phyloP scores from a whole-genome alignment of 2,888 invertebrate genomes.

The Carabus problematicus region DNA sequence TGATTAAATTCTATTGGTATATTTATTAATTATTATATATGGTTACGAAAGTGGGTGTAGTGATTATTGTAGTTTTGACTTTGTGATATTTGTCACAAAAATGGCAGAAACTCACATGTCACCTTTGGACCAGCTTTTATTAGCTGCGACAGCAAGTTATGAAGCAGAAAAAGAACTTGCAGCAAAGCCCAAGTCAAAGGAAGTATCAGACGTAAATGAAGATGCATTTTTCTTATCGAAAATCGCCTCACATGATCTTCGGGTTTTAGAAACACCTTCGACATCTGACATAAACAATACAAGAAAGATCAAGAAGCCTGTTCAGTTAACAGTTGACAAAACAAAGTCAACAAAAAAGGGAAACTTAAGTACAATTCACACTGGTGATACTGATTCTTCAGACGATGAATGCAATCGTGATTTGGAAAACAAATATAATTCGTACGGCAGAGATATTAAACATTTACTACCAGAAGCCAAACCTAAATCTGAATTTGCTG shows the following conservation, averaged over 20 bases:
- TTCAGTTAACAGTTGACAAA: slow-evolving; percentile 31
- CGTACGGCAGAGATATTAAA: slow-evolving; percentile 74
- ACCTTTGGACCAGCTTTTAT: slow-evolving; percentile 50
- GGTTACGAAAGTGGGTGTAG: slow-evolving; percentile 1
- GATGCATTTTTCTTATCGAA: slow-evolving; percentile 41
- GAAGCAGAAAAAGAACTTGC: slow-evolving; percentile 45
- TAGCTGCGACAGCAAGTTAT: slow-evolving; percentile 46
- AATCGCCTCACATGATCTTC: slow-evolving; percentile 29
- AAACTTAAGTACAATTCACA: slow-evolving; percentile 59
- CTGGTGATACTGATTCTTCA: slow-evolving; percentile 75
- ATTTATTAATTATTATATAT: slow-evolving; percentile 1
- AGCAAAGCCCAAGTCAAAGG: slow-evolving; percentile 40
- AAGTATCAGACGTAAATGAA: slow-evolving; percentile 33
- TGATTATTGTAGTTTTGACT: neutral
- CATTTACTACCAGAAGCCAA: slow-evolving; percentile 53
- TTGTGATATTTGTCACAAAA: slow-evolving; percentile 25
- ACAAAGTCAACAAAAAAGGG: slow-evolving; percentile 37
- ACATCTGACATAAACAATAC: slow-evolving; percentile 5
- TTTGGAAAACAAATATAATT: slow-evolving; percentile 75
- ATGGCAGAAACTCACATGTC: slow-evolving; percentile 40
- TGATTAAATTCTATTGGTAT: neutral
- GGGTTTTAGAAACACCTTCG: slow-evolving; percentile 15
- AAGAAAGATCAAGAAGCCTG: slow-evolving; percentile 1
- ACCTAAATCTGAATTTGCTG: slow-evolving; percentile 15
- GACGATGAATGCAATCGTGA: slow-evolving; percentile 82